Percentiles rank a stretch among this genome's conserved stretches.
Conservation (phyloP, 2,113 vertebrate genomes). For the Hippopotamus amphibius region DNA sequence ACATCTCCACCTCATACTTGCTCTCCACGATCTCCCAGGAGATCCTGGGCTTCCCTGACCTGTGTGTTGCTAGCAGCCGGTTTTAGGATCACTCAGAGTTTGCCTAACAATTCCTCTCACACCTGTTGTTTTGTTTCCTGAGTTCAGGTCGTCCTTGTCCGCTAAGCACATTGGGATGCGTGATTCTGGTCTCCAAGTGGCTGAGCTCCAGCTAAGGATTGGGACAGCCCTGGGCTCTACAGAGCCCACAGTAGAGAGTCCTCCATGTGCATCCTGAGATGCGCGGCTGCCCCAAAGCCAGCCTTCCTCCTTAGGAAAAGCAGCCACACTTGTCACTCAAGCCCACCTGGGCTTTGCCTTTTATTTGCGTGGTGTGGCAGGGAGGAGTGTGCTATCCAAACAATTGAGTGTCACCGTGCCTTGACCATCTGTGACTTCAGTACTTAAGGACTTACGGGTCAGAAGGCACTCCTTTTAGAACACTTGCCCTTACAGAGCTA, state of each 20-base stretch:
- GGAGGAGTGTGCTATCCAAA: neutral
- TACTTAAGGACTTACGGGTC: neutral
- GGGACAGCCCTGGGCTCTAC: neutral
- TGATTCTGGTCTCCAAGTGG: neutral
- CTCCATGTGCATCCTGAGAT: rapidly evolving
- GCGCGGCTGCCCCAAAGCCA: rapidly evolving
- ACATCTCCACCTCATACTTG: neutral
- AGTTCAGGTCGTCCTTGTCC: neutral
- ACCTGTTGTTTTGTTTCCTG: neutral
- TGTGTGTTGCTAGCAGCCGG: rapidly evolving
- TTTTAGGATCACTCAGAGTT: rapidly evolving
- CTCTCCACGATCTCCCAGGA: rapidly evolving
- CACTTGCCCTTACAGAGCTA: neutral
- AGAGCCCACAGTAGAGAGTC: neutral
- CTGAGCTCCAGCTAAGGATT: neutral
- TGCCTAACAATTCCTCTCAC: neutral
- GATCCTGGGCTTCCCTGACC: neutral
- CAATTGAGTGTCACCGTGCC: rapidly evolving
- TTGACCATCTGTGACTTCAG: neutral
- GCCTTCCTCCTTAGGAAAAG: neutral
- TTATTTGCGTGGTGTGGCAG: neutral
- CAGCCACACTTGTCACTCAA: neutral
- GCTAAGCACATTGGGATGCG: neutral
- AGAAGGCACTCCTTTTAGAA: neutral
- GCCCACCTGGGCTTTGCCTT: neutral